Base-by-base conservation (phyloP, 1,140 invertebrate species). In the Brachionus plicatilis region DNA sequence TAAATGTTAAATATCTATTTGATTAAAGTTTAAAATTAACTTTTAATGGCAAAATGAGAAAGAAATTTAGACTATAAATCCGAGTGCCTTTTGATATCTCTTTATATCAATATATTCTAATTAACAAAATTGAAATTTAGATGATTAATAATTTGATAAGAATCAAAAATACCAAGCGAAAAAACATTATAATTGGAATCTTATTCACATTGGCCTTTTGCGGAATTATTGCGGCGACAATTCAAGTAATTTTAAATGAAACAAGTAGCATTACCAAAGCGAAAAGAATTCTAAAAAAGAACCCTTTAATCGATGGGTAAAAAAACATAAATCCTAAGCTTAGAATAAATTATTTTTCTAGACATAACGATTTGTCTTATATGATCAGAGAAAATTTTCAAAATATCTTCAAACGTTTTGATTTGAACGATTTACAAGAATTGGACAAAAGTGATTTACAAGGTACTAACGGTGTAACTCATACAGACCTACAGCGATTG, bases 401-500 rank as follows among this genome's bases (percentile, higher is more conserved):
- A 43, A 82, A 82, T 65, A 53, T 27, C 2, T 82, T 82, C 29
- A 43, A 41, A 12, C 27, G 20, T 17, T 82, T 82, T 45, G 53
- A 82, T 27, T 82, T 82, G 14, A 68, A 65, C 12, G 79, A 82
- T 47, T n/a, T 82, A 11, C 37, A 11, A 20, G 45, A 60, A 68
- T 17, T 53, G 0, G 68, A 76, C 47, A 43, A 24, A 33, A 29
- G 0, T 7, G 11, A 60, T 14, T 9, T 82, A 8, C 53, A 60
- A 82, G 79, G 79, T 27, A 65, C 79, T 1, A 24, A 82, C 1
- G 79, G 79, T 5, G 41, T 82, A 20, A 56, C 29, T 56, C 75
- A 96, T 87, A 96, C 95, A 0, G 95, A 96, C 89, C 93, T 97
- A 86, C 93, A 94, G 68, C 92, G 94, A 87, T 90, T 96, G 82